Percentiles rank a stretch among this genome's conserved stretches.
These are phyloP conservation scores for Phoebastria nigripes DNA, from an alignment of 2,797 vertebrate genomes.

Conservation along the genomic window DNA sequence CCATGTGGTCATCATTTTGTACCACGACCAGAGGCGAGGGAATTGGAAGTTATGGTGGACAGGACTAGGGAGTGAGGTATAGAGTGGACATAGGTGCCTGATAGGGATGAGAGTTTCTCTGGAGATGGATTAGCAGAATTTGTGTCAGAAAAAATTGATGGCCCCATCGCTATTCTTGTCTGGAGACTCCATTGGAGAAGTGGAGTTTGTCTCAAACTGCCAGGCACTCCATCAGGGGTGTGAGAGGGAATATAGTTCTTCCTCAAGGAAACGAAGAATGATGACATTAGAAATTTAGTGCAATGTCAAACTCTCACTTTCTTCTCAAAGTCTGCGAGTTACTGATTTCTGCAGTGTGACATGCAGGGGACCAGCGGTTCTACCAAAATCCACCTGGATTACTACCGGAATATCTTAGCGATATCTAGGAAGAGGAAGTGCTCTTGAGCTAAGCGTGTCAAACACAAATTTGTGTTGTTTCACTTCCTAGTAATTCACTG, in stretches of 20 bases:
- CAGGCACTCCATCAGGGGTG: not conserved
- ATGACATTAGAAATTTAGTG: not conserved
- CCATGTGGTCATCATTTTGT: not conserved
- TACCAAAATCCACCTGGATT: not conserved
- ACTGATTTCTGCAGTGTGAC: not conserved
- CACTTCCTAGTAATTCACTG: not conserved
- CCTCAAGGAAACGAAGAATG: not conserved
- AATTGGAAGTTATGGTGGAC: not conserved
- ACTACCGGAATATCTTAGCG: not conserved
- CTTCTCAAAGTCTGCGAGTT: not conserved
- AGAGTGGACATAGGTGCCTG: not conserved
- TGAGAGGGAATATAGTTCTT: not conserved
- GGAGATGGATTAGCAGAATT: not conserved
- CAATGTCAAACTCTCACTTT: not conserved
- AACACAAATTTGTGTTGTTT: not conserved
- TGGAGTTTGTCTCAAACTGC: not conserved
- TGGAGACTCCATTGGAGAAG: not conserved
- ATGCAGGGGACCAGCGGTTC: not conserved
- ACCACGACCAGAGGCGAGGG: not conserved
- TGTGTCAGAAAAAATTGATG: not conserved
- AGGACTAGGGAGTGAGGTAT: not conserved
- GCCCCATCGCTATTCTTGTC: accelerated
- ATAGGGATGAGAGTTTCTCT: not conserved
- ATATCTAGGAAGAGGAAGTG: not conserved
- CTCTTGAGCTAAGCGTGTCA: not conserved